Evolutionary conservation across 1,140 invertebrate species (phyloP), one percentile per base, ranked within the genome.

Genomic region (Saccostrea cuccullata): DNA sequence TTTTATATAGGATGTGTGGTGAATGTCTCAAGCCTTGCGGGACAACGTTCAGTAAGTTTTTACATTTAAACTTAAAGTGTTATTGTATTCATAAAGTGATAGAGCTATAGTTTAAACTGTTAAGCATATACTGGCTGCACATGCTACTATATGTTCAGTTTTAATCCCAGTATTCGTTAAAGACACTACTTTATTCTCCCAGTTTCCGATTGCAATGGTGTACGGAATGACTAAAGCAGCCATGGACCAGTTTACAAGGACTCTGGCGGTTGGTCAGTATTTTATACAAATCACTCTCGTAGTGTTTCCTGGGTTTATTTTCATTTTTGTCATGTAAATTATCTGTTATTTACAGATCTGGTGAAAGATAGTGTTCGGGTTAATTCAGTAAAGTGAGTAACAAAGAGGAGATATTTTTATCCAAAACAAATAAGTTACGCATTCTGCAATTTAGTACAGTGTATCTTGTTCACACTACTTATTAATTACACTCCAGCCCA

Each of bases 331-430:
- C 4, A 15, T 20, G 26, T 17, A 9, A 82, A 82, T 55, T 30
- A 55, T 86, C 47, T 5, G 70, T 88, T 55, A 82, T 73, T 92
- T 91, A 56, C 87, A 89, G 97, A 98, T 94, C 94, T 98, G 40
- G 97, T 97, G 0, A 91, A 96, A 0, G 97, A 98, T 94, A 96
- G 97, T 89, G 96, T 98, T 0, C 95, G 98, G 88, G 97, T 98
- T 0, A 99, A 99, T 94, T 96, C 96, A 82, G 97, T 98, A 0
- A 98, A 98, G 95, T 95, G 92, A 93, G 94, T 94, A 82, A 77
- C 3, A 82, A 30, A 82, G 26, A 26, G 15, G 26, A 36, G 40
- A 30, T 8, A 82, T 30, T 82, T n/a, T 12, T 23, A 13, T 23
- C 23, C 9, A 82, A 6, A n/a, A 15, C 23, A 13, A 2, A 40